Evolutionary conservation across 2,888 invertebrate species (phyloP).

Genomic region (Theretra japonica): DNA sequence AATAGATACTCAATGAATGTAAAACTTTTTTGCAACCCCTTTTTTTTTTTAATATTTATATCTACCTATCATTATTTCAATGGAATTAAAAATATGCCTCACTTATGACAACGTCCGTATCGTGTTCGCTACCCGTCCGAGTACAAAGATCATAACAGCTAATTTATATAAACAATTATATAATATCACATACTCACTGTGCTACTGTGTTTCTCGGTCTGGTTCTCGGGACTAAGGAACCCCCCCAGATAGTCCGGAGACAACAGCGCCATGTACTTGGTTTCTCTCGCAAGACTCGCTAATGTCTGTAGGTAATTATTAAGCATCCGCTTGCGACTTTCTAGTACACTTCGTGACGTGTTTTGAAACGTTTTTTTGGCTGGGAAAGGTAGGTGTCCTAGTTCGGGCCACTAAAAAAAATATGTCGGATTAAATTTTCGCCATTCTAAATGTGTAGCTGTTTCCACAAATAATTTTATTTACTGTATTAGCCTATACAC

Average conservation of each 20-base stretch:
- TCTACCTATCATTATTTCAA: too few species aligned
- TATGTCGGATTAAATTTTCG: background rate
- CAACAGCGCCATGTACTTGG: conserved; percentile 70
- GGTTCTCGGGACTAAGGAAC: conserved; percentile 76
- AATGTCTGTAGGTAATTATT: conserved; percentile 92
- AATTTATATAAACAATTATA: background rate
- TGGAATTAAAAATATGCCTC: too few species aligned
- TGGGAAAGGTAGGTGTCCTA: conserved; percentile 92
- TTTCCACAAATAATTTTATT: too few species aligned
- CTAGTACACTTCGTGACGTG: conserved; percentile 92
- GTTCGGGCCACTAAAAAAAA: conserved; percentile 88
- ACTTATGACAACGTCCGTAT: too few species aligned
- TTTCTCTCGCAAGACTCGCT: conserved; percentile 66
- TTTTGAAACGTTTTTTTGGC: conserved; percentile 98
- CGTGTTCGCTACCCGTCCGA: too few species aligned
- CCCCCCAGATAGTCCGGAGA: conserved; percentile 76
- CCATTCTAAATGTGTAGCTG: background rate
- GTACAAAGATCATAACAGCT: background rate
- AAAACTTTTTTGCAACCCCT: too few species aligned
- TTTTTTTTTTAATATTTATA: too few species aligned
- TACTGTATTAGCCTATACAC: too few species aligned
- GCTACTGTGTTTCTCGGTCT: conserved; percentile 74
- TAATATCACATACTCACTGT: conserved; percentile 55
- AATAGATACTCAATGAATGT: too few species aligned
- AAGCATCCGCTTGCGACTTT: conserved; percentile 92